Evolutionary conservation across 2,888 invertebrate species (phyloP), one percentile per base, ranked within the genome.

Genomic region (Neelides folsomi): DNA sequence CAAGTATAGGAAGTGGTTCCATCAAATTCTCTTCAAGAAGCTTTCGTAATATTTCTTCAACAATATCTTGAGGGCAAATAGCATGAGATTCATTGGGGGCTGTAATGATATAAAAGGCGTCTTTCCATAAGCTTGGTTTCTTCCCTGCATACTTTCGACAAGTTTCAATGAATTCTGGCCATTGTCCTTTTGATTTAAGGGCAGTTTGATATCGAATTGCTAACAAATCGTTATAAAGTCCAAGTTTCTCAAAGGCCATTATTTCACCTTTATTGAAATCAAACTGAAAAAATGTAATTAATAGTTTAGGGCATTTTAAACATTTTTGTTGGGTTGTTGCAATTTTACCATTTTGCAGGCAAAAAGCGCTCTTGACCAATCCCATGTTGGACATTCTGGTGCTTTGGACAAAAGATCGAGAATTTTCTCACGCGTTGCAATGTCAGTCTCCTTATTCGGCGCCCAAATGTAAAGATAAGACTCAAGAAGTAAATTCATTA

Each of bases 401-500:
- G 64, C 64, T 49, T 64, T 64, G 1, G 60, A 57, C 8, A 64
- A 42, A 16, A 64, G 43, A 16, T 56, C 62, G 8, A 61, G 37
- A 2, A 64, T 49, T 48, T 64, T 64, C 47, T 64, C 64, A 16
- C 55, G 57, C 2, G 54, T 53, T 2, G 51, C 54, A 13, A 54
- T 19, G 13, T 60, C 60, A 12, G 9, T 41, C 5, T 40, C 37
- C 35, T 58, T 60, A 34, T 58, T 56, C 15, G 47, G 46, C 9
- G 60, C 51, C 62, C 64, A 62, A 10, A 57, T 51, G 19, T 59
- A 54, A 9, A 64, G 49, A 49, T 61, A 64, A 1, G 62, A 60
- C 50, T 64, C 64, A 36, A 64, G 38, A 1, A 62, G 50, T 3
- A 64, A 51, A 43, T 64, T 64, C 64, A 64, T 64, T 10, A 64